Base-by-base conservation (phyloP, 2,888 invertebrate genomes). In the Fabriciana adippe region DNA sequence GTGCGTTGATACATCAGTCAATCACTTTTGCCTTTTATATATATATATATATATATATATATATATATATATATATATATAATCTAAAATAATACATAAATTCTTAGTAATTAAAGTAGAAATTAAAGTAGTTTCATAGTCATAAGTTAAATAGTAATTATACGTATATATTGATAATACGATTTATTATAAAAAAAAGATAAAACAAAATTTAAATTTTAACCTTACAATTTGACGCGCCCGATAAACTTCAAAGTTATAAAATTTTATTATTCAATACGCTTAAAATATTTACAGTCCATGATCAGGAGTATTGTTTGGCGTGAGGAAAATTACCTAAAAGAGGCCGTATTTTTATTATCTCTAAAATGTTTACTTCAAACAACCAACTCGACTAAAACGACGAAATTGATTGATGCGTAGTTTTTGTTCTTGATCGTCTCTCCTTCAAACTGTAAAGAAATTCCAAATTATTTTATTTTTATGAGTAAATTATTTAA, bases 201-300 rank as follows among this genome's bases (percentile, higher is more conserved):
- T 53, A 14, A 47, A 48, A 50, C 64, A 64, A 56, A 64, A 47
- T 67, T 54, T 41, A 21, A 47, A 48, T 47, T 54, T 56, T 53
- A 54, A 14, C 57, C 21, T 45, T 48, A 21, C 48, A 57, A 67
- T 57, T 67, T 59, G 14, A 56, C 35, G 54, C 31, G 45, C 26
- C 54, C 45, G 21, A 31, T 57, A 31, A 53, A 57, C 57, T 64
- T 63, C 57, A 59, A 64, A 63, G 63, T 64, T 67, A 63, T 67
- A 63, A 64, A 67, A 59, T 54, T 67, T 59, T 41, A 41, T 41
- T 41, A 41, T 41, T 59, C 63, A 67, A 59, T 65, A 56, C 47
- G 45, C 65, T 62, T 61, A 61, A 62, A 66, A 61, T 66, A 62
- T 69, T 68, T 64, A 64, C 21, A 55, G 55, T 51, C 64, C 16